Conservation (phyloP, 2,113 vertebrate genomes). For the Riparia riparia region DNA sequence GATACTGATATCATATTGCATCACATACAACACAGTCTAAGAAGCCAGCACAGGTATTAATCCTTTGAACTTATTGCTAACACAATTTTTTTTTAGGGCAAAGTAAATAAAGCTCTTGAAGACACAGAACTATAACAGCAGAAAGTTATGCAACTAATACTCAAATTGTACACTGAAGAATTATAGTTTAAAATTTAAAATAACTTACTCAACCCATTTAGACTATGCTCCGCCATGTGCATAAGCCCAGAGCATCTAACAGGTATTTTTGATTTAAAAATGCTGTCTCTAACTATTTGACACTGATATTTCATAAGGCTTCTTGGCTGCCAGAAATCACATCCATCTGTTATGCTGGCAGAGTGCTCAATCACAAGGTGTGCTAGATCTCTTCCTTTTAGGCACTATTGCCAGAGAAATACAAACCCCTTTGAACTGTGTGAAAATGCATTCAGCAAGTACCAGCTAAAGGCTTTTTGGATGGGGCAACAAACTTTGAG, state of each 20-base stretch:
- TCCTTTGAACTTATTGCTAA: background rate
- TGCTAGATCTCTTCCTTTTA: background rate
- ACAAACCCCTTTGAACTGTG: background rate
- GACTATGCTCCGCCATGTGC: background rate
- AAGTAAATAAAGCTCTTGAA: background rate
- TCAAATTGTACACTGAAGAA: background rate
- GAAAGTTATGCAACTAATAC: background rate
- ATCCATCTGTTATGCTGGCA: conserved; percentile 50
- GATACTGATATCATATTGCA: background rate
- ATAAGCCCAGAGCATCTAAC: background rate
- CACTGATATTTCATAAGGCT: background rate
- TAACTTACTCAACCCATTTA: background rate
- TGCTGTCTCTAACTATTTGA: background rate
- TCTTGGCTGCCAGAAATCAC: background rate
- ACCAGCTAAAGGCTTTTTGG: background rate
- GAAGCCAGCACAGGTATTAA: background rate
- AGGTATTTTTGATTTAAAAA: background rate
- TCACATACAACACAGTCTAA: background rate
- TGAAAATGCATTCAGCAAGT: background rate
- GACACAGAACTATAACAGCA: background rate
- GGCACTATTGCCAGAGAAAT: background rate
- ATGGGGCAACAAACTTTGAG: background rate
- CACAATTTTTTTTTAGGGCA: background rate
- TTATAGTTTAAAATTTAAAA: background rate
- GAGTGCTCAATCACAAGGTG: background rate